Evolutionary conservation across 1,140 invertebrate species (phyloP).

Genomic region (Pseudomyrmex flavicornis): DNA sequence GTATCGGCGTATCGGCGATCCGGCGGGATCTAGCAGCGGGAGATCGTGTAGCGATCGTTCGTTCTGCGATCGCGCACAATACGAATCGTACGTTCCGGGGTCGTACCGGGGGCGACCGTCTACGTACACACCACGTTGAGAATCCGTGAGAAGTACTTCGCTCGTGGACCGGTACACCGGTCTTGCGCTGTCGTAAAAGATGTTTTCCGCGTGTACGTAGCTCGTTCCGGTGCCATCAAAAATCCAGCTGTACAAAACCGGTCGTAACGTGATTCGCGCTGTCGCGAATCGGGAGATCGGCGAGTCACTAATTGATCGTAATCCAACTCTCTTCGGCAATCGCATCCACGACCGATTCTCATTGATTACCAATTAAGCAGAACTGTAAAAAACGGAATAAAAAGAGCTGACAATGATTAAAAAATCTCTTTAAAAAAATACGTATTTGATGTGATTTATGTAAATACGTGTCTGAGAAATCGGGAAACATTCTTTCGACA

Average conservation of each 20-base stretch:
- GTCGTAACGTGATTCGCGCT: constrained; percentile 28
- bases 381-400: too few species aligned
- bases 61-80: constrained; percentile 78
- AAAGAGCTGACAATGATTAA: too few species aligned
- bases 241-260: constrained; percentile 18
- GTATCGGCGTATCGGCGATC: constrained; percentile 80
- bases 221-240: constrained; percentile 23
- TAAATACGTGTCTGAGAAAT: too few species aligned
- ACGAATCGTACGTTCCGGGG: constrained; percentile 76
- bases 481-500: neutral
- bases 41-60: constrained; percentile 82
- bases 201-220: constrained; percentile 53
- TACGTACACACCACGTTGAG: constrained; percentile 65
- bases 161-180: constrained; percentile 65
- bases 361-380: too few species aligned
- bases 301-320: too few species aligned
- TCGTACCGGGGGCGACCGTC: constrained; percentile 74
- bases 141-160: constrained; percentile 72
- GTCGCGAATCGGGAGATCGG: neutral
- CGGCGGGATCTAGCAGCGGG: constrained; percentile 81
- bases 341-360: too few species aligned
- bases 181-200: constrained; percentile 66
- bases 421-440: too few species aligned
- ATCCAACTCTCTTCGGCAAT: too few species aligned
- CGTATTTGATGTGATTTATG: too few species aligned